phyloP scores from a whole-genome alignment of 2,888 invertebrate genomes.

The Drosophila helvetica region DNA sequence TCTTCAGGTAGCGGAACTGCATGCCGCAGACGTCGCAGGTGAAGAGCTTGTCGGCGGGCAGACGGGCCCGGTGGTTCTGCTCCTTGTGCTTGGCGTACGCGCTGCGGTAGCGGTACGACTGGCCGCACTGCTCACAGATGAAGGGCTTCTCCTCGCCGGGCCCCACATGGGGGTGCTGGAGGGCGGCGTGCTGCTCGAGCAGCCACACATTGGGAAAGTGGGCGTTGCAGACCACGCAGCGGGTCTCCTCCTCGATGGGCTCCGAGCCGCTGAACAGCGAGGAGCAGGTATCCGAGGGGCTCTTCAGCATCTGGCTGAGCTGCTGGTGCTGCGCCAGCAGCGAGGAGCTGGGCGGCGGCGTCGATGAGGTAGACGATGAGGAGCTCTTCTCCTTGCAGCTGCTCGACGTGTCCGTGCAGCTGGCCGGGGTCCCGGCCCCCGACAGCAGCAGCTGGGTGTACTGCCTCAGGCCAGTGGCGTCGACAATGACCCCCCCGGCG shows the following conservation, averaged over 20 bases:
- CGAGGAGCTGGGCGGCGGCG: slow-evolving; percentile 80
- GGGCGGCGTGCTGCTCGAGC: slow-evolving; percentile 92
- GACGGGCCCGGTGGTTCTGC: slow-evolving; percentile 93
- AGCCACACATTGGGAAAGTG: slow-evolving; percentile 95
- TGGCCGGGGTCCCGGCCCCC: slow-evolving; percentile 68
- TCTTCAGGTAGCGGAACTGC: slow-evolving; percentile 95
- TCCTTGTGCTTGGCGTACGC: slow-evolving; percentile 93
- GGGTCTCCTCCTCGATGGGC: slow-evolving; percentile 85
- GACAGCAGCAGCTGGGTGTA: slow-evolving; percentile 78
- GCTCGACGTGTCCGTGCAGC: slow-evolving; percentile 82
- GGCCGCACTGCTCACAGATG: slow-evolving; percentile 95
- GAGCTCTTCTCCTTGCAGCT: slow-evolving; percentile 84
- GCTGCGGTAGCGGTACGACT: slow-evolving; percentile 94
- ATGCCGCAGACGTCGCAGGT: slow-evolving; percentile 96
- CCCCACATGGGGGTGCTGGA: slow-evolving; percentile 90
- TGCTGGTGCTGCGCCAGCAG: slow-evolving; percentile 77
- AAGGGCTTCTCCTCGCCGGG: slow-evolving; percentile 93
- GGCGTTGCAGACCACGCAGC: slow-evolving; percentile 93
- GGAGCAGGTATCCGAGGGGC: slow-evolving; percentile 78
- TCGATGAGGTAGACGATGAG: slow-evolving; percentile 84
- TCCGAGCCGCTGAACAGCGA: slow-evolving; percentile 79
- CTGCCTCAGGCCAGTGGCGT: slow-evolving; percentile 78
- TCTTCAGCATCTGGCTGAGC: slow-evolving; percentile 77
- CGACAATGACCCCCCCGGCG: slow-evolving; percentile 66
- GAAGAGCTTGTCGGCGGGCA: slow-evolving; percentile 95